Conservation (phyloP, 1,140 invertebrate species). For the Ceratina japonica region DNA sequence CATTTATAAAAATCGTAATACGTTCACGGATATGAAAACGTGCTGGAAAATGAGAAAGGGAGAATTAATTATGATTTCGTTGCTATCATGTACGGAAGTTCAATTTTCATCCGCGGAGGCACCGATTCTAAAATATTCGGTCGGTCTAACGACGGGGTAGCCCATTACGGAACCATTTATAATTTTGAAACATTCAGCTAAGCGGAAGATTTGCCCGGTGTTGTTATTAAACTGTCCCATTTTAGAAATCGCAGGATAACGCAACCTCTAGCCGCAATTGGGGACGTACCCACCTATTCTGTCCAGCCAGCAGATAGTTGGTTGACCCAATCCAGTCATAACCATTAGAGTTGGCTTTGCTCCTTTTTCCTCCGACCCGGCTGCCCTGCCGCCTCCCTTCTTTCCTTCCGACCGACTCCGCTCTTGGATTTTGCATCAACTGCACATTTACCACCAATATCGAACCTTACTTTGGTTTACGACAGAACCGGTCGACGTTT, state of each 20-base stretch:
- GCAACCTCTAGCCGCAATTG: slow-evolving; percentile 21
- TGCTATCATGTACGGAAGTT: background rate
- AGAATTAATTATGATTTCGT: no score
- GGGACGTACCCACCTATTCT: slow-evolving; percentile 18
- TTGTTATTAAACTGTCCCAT: slow-evolving; percentile 32
- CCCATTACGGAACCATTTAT: background rate
- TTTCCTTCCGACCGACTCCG: background rate
- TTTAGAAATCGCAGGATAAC: slow-evolving; percentile 46
- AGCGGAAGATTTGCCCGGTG: background rate
- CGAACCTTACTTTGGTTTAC: slow-evolving; percentile 11
- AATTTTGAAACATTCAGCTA: slow-evolving; percentile 3
- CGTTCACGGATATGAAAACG: no score
- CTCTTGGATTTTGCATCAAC: slow-evolving; percentile 43
- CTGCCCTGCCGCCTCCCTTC: background rate
- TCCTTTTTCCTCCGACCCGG: slow-evolving; percentile 18
- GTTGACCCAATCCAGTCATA: slow-evolving; percentile 47
- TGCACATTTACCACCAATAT: slow-evolving; percentile 39
- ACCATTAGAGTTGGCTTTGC: slow-evolving; percentile 40
- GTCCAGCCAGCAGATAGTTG: slow-evolving; percentile 26
- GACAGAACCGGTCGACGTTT: background rate
- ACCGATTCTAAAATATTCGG: background rate
- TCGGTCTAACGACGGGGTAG: background rate
- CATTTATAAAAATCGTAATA: no score
- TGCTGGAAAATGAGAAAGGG: no score
- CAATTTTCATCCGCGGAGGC: background rate